These are phyloP conservation scores for Hucho hucho DNA, from an alignment of 2,113 vertebrate species.

Conservation along the genomic window DNA sequence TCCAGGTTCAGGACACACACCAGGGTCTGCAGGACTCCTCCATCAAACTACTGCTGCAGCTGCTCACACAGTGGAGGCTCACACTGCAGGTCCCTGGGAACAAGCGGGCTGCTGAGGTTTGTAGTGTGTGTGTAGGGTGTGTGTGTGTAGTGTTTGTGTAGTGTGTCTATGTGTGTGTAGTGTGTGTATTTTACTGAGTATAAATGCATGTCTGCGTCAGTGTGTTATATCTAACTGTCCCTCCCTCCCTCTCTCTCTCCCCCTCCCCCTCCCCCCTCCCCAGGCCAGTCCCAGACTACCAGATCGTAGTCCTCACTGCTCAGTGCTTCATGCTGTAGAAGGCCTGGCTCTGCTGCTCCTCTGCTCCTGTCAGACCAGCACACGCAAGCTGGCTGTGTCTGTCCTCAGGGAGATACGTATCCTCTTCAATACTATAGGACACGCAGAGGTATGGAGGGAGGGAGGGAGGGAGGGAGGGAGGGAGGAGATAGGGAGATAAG, in stretches of 20 bases:
- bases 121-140: not conserved
- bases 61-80: slow-evolving; percentile 96
- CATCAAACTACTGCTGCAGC: slow-evolving; percentile 92
- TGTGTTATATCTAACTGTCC: not conserved
- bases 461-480: not conserved
- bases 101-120: slow-evolving; percentile 82
- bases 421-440: slow-evolving; percentile 89
- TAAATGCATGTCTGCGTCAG: not conserved
- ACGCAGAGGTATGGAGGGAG: slow-evolving; percentile 82
- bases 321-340: slow-evolving; percentile 91
- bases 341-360: slow-evolving; percentile 93
- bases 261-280: slow-evolving; percentile 23
- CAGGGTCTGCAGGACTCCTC: slow-evolving; percentile 92
- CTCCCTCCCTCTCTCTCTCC: not conserved
- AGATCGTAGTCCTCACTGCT: slow-evolving; percentile 87
- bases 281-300: slow-evolving; percentile 79
- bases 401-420: slow-evolving; percentile 93
- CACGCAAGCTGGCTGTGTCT: slow-evolving; percentile 90
- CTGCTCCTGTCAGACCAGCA: slow-evolving; percentile 94
- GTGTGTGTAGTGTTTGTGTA: no score
- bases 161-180: not conserved
- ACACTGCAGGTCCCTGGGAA: slow-evolving; percentile 89
- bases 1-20: slow-evolving; percentile 88
- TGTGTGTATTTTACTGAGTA: not conserved
- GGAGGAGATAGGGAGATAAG: not conserved